Conservation (phyloP, 2,797 vertebrate genomes). For the Erpetoichthys calabaricus region DNA sequence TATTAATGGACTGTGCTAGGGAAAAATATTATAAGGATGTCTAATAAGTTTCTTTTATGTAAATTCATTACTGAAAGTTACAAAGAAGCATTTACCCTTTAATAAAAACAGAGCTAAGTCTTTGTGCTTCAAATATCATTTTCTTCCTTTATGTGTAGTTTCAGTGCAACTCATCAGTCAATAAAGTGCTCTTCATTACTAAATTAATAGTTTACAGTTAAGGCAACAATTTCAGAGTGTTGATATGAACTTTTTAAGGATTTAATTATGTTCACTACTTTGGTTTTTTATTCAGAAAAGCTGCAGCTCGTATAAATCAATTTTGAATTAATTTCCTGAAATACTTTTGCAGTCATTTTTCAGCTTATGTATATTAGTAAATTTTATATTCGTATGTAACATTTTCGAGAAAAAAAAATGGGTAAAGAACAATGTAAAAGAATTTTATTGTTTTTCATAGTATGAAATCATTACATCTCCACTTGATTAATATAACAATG, state of each 20-base stretch:
- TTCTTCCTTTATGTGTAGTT: constrained; percentile 33
- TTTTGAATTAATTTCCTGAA: no score
- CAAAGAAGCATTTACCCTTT: constrained; percentile 44
- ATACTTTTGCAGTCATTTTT: no score
- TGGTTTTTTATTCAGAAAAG: not conserved
- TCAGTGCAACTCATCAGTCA: constrained; percentile 21
- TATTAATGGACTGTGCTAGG: constrained; percentile 41
- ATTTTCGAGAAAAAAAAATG: no score
- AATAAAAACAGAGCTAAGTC: constrained; percentile 44
- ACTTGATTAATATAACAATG: no score
- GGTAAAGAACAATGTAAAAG: no score
- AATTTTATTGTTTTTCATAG: no score
- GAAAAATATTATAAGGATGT: constrained; percentile 41
- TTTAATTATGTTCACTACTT: constrained; percentile 6
- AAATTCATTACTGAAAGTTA: constrained; percentile 47
- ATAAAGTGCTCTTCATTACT: constrained; percentile 31
- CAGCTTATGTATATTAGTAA: no score
- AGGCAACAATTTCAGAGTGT: constrained; percentile 42
- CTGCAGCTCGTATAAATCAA: no score
- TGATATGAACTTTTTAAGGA: constrained; percentile 3
- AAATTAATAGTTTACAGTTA: constrained; percentile 43
- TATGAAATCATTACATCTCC: no score
- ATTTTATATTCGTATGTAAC: no score
- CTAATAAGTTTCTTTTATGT: constrained; percentile 38
- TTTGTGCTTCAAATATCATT: constrained; percentile 51